Evolutionary conservation across 2,888 invertebrate genomes (phyloP).

Genomic region (Reticulitermes lucifugus): DNA sequence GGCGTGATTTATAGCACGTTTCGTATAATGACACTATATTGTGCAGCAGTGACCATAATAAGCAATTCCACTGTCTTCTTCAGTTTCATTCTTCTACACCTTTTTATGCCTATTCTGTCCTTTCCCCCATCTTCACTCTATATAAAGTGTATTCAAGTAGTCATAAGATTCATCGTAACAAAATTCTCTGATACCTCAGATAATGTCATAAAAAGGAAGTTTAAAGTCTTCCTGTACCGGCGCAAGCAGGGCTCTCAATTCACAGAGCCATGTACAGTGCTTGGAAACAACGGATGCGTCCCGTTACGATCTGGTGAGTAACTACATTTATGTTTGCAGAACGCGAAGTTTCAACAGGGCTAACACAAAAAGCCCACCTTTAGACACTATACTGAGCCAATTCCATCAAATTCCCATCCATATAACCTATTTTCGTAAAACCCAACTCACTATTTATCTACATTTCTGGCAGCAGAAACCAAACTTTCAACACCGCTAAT

Average conservation of each 20-base stretch:
- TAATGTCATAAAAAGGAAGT: neutral
- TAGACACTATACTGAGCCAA: too few species aligned
- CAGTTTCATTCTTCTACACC: neutral
- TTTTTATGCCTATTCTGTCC: neutral
- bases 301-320: too few species aligned
- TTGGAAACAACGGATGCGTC: neutral
- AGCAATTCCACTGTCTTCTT: neutral
- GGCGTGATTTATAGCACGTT: neutral
- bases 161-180: conserved; percentile 1
- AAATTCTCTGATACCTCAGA: neutral
- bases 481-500: too few species aligned
- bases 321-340: too few species aligned
- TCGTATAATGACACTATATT: neutral
- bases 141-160: neutral
- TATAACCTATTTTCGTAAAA: too few species aligned
- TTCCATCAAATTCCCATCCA: too few species aligned
- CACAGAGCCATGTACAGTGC: neutral
- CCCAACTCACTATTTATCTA: too few species aligned
- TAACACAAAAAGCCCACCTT: too few species aligned
- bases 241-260: too few species aligned
- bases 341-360: too few species aligned
- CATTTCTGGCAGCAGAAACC: too few species aligned
- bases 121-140: neutral
- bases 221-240: neutral
- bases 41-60: neutral